phyloP scores from a whole-genome alignment of 2,888 invertebrate species.

The Cistogaster globosa region DNA sequence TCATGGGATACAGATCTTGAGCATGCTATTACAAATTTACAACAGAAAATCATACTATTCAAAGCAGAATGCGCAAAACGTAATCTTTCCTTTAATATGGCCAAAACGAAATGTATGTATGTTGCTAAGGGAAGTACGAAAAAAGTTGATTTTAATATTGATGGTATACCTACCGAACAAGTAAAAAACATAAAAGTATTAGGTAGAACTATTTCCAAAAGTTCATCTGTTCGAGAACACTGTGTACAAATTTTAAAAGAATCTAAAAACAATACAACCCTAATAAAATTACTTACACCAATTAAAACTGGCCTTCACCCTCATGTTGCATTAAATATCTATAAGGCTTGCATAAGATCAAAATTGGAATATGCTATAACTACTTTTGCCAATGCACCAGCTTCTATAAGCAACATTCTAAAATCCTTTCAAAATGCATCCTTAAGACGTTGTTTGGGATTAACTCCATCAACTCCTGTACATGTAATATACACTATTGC shows the following conservation, averaged over 20 bases:
- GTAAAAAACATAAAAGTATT: constrained; percentile 20
- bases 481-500: neutral
- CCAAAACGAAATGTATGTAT: constrained; percentile 28
- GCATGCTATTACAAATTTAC: neutral
- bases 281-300: constrained; percentile 5
- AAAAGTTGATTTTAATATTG: neutral
- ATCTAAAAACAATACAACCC: neutral
- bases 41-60: neutral
- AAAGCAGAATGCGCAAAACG: neutral
- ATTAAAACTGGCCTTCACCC: constrained; percentile 11
- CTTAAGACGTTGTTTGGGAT: constrained; percentile 3
- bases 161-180: neutral
- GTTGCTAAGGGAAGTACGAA: constrained; percentile 10
- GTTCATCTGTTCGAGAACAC: neutral
- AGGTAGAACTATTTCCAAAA: constrained; percentile 9
- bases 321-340: constrained; percentile 14
- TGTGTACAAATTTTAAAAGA: neutral
- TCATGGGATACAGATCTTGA: neutral
- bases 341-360: constrained; percentile 3
- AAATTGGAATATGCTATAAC: constrained; percentile 24
- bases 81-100: constrained; percentile 18
- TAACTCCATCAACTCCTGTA: neutral
- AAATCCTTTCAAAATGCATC: neutral
- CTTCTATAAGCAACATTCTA: neutral
- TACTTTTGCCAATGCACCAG: neutral